phyloP scores from a whole-genome alignment of 2,113 vertebrate species.

The Tamias sibiricus region DNA sequence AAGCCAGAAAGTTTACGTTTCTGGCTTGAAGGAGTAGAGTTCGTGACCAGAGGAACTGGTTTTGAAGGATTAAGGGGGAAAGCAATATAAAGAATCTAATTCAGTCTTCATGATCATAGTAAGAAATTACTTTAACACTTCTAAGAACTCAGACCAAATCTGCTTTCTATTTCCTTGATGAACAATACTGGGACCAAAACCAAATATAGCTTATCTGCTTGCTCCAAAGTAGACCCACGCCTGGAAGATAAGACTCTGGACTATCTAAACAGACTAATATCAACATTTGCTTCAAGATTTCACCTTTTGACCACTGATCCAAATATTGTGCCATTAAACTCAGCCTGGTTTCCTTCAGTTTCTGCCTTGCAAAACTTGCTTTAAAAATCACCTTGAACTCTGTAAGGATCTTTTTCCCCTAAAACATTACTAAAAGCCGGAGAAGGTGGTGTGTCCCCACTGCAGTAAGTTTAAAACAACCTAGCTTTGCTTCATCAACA shows the following conservation, averaged over 20 bases:
- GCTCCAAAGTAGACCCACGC: not conserved
- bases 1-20: not conserved
- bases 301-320: not conserved
- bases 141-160: not conserved
- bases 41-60: not conserved
- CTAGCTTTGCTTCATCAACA: not conserved
- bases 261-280: not conserved
- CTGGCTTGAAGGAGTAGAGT: not conserved
- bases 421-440: not conserved
- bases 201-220: not conserved
- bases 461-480: not conserved
- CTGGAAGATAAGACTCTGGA: not conserved
- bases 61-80: not conserved
- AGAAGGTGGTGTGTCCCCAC: not conserved
- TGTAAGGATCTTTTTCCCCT: not conserved
- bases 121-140: not conserved
- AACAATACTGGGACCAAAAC: not conserved
- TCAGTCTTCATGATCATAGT: not conserved
- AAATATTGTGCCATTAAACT: not conserved
- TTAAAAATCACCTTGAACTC: constrained; percentile 2
- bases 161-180: not conserved
- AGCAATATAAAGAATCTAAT: not conserved
- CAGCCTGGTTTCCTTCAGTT: not conserved
- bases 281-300: constrained; percentile 9
- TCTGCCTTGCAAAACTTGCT: not conserved